phyloP scores from a whole-genome alignment of 1,140 invertebrate species.

The Dendroctonus ponderosae region DNA sequence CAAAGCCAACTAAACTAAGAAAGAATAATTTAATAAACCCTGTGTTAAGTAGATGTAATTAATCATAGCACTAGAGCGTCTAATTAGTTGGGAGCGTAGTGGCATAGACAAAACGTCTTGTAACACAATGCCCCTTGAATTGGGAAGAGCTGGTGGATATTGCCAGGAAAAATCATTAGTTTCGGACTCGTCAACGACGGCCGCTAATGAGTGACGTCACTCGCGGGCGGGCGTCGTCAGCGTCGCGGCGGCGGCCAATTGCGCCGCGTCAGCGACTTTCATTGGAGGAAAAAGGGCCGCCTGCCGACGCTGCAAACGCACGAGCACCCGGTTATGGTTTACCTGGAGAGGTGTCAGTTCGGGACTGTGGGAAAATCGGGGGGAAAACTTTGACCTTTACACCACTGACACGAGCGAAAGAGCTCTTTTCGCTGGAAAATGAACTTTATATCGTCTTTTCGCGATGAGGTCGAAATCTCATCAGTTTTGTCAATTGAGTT shows the following conservation, averaged over 20 bases:
- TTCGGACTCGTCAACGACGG: not conserved
- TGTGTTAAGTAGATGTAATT: too few species aligned
- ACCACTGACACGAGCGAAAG: not conserved
- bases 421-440: too few species aligned
- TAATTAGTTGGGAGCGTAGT: too few species aligned
- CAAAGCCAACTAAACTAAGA: too few species aligned
- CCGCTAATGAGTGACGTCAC: conserved; percentile 34
- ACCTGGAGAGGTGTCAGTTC: conserved; percentile 16
- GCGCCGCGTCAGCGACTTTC: conserved; percentile 31
- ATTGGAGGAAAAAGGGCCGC: conserved; percentile 23
- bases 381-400: not conserved
- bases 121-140: too few species aligned
- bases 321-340: not conserved
- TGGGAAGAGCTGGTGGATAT: too few species aligned
- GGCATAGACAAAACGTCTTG: too few species aligned
- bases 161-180: conserved; percentile 29
- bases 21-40: too few species aligned
- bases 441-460: too few species aligned
- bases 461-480: too few species aligned
- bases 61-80: too few species aligned
- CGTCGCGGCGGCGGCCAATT: conserved; percentile 29
- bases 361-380: conserved; percentile 11
- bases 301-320: conserved; percentile 7
- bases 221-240: conserved; percentile 27
- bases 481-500: too few species aligned